These are phyloP conservation scores for Ephestia elutella DNA, from an alignment of 1,140 invertebrate genomes.

Conservation along the genomic window DNA sequence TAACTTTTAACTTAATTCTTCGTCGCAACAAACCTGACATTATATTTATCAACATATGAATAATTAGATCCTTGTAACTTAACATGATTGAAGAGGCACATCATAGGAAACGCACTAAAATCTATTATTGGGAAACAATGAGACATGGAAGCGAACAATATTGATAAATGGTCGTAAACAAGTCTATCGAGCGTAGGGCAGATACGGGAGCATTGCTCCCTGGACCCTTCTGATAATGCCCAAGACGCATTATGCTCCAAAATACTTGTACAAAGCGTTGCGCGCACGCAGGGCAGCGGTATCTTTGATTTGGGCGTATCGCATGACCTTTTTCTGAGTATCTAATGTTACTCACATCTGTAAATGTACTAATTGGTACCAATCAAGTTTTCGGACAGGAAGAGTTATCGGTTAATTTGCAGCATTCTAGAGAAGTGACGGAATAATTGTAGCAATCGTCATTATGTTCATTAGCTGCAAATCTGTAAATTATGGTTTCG, in stretches of 20 bases:
- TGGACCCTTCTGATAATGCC: slow-evolving; percentile 44
- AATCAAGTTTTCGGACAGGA: not conserved
- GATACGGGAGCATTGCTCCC: slow-evolving; percentile 60
- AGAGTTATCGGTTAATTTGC: not conserved
- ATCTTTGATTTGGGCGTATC: slow-evolving; percentile 15
- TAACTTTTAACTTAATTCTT: no score
- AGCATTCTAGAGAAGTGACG: not conserved
- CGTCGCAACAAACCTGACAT: no score
- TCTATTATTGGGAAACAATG: slow-evolving; percentile 62
- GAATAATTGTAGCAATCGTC: slow-evolving; percentile 34
- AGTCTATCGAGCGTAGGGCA: slow-evolving; percentile 48
- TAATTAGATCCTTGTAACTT: not conserved
- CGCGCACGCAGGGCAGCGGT: slow-evolving; percentile 1
- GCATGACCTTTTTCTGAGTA: slow-evolving; percentile 3
- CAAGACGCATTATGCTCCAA: slow-evolving; percentile 8
- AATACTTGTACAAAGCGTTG: slow-evolving; percentile 7
- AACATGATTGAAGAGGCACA: not conserved
- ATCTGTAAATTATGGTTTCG: no score
- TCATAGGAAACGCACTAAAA: slow-evolving; percentile 23
- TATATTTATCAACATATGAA: no score
- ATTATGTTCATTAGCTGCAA: not conserved
- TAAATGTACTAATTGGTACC: slow-evolving; percentile 3
- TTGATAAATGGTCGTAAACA: slow-evolving; percentile 64
- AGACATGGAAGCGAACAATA: slow-evolving; percentile 42
- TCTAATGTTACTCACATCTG: slow-evolving; percentile 2